A percentile compares a stretch with the other conserved stretches of the same genome.
Evolutionary conservation across 2,113 vertebrate species (phyloP).

Genomic region (Aepyceros melampus): DNA sequence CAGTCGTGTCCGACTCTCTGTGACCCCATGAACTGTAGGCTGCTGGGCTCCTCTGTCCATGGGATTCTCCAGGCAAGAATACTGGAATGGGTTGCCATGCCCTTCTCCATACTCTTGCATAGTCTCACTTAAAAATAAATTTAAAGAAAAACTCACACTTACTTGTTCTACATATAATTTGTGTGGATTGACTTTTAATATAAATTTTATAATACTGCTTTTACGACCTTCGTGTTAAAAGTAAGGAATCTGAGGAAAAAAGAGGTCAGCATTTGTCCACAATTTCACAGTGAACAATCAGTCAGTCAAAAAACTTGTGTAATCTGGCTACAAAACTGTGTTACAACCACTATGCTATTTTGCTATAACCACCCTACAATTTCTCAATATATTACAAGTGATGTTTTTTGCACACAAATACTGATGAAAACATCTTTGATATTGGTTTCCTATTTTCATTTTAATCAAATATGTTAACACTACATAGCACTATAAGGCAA

Average conservation of each 20-base stretch:
- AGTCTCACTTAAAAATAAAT: background rate
- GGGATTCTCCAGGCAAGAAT: too few species aligned
- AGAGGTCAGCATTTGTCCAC: background rate
- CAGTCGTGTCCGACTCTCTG: too few species aligned
- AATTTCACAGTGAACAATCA: background rate
- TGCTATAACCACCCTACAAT: background rate
- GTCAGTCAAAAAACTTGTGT: background rate
- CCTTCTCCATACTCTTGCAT: background rate
- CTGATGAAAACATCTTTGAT: background rate
- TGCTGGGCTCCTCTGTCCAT: too few species aligned
- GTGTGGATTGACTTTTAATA: background rate
- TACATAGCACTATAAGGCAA: background rate
- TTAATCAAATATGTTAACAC: constrained; percentile 1
- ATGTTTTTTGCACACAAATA: background rate
- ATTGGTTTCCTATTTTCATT: background rate
- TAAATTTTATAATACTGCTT: background rate
- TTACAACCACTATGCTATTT: background rate
- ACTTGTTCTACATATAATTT: background rate
- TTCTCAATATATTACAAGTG: background rate
- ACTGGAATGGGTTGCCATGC: too few species aligned
- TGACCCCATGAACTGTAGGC: too few species aligned
- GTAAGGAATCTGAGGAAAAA: background rate
- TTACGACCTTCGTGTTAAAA: background rate
- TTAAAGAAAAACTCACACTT: background rate
- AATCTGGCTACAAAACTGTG: background rate